These are phyloP conservation scores for Stichodactyla helianthus DNA, from an alignment of 64 coral and sea anemone genomes.

Conservation along the genomic window DNA sequence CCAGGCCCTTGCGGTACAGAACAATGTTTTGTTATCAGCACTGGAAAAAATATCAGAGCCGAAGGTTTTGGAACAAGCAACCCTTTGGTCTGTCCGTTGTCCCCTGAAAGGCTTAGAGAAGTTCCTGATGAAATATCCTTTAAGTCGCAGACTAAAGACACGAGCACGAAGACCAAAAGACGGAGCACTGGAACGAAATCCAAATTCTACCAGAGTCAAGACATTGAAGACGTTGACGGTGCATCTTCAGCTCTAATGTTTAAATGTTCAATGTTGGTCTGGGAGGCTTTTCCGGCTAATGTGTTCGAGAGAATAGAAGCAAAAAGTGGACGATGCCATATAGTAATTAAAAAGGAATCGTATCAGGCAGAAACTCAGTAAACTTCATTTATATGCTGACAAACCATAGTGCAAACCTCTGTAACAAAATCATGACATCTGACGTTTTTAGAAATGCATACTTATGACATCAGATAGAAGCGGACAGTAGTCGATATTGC, in stretches of 20 bases:
- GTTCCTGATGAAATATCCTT: conserved; percentile 2
- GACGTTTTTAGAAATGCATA: not conserved
- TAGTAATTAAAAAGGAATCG: not conserved
- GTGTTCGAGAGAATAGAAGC: conserved; percentile 69
- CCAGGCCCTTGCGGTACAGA: conserved; percentile 76
- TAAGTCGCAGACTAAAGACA: not conserved
- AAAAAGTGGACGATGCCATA: conserved; percentile 45
- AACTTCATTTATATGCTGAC: too few species aligned
- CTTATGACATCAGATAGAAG: too few species aligned
- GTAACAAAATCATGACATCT: not conserved
- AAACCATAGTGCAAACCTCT: not conserved
- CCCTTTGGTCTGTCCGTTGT: conserved; percentile 62
- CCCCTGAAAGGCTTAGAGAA: conserved; percentile 59
- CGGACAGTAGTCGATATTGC: too few species aligned
- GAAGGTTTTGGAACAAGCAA: conserved; percentile 56
- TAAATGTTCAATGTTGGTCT: conserved; percentile 65
- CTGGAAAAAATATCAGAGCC: conserved; percentile 58
- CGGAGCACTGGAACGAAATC: conserved; percentile 13
- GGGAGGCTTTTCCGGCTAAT: conserved; percentile 56
- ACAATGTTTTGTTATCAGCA: conserved; percentile 79
- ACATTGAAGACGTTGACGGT: not conserved
- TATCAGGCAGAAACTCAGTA: not conserved
- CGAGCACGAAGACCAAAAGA: conserved; percentile 12
- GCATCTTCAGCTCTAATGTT: conserved; percentile 6
- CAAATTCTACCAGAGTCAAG: not conserved